Evolutionary conservation across 1,140 invertebrate genomes (phyloP), one percentile per base, ranked within the genome.

Genomic region (Agrilus planipennis): DNA sequence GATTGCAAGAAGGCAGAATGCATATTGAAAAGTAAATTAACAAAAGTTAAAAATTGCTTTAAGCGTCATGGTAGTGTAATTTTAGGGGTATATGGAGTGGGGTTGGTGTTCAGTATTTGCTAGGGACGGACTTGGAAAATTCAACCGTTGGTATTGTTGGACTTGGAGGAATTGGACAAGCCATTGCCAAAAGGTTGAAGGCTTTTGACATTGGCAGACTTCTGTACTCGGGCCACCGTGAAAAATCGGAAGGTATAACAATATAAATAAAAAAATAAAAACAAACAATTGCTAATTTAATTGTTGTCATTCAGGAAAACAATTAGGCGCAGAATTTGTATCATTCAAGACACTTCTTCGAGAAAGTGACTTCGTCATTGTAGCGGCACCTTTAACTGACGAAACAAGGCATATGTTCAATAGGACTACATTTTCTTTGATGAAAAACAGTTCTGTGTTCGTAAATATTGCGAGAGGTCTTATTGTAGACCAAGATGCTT

Each of bases 371-470:
- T 89, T 92, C 63, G 69, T 93, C 1, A 75, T 92, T 37, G 75
- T 76, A 2, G 77, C 76, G 39, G 75, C 74, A 44, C 72, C 84
- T 15, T 58, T 89, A 17, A 84, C 76, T 4, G 66, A 76, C 16
- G 74, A 87, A 60, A 92, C 89, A 0, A 73, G 67, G 45, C 69
- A 75, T 34, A 72, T 92, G 38, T 89, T 93, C 51, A 78, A 85
- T 55, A 65, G 70, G 44, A 53, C 67, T 30, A 72, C 77, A 20
- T 91, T 93, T 59, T 53, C 64, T 4, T 77, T 80, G 58, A 94
- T 93, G 89, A 92, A 93, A 54, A 63, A 64, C 2, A 79, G 71
- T 51, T 80, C 84, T n/a, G 75, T 91, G 51, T 82, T 94, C 60
- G 71, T 93, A 2, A 94, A 93, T 56, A 77, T 81, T 10, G 81